Evolutionary conservation across 2,888 invertebrate genomes (phyloP), one percentile per base, ranked within the genome.

Genomic region (Cotesia congregata): DNA sequence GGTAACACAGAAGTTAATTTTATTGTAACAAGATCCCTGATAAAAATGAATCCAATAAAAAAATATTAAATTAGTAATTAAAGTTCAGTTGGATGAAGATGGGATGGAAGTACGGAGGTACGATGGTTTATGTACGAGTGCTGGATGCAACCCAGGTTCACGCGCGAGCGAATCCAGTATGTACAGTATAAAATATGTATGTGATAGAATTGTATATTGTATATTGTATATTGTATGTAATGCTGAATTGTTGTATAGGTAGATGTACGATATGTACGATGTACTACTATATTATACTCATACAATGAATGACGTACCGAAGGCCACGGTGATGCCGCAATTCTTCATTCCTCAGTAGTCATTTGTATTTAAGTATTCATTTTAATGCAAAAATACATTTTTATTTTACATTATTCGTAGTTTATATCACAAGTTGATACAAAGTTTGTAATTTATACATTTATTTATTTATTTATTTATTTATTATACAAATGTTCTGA

Each of bases 381-480:
- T 39, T 61, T 71, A 59, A 71, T 50, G 20, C 15, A 15, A 15
- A 38, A 61, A 7, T 61, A 75, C 4, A 50, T 50, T 12, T 12
- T 30, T 30, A 30, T 30, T 30, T 30, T 30, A 30, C 30, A 30
- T 30, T 30, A 30, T 30, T 30, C 30, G 3, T 30, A 30, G 2
- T 30, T 30, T 30, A 30, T 30, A 30, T 30, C 30, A 30, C 3
- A 30, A 30, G 30, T 30, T 30, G 30, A 30, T 30, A 30, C 30
- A 50, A 50, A 50, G 12, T 9, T 50, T 50, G 7, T 4, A 7
- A 50, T 50, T 9, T 41, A 9, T 71, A 67, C 60, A 69, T 64
- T 69, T 71, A 50, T 39, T 62, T 77, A 74, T 77, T 75, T 77
- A 69, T 77, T 79, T 80, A 77, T 12, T 17, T 2, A 61, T 70